Percentiles rank a stretch among this genome's conserved stretches.
These are phyloP conservation scores for Elaphurus davidianus DNA, from an alignment of 2,113 vertebrate genomes.

Conservation along the genomic window DNA sequence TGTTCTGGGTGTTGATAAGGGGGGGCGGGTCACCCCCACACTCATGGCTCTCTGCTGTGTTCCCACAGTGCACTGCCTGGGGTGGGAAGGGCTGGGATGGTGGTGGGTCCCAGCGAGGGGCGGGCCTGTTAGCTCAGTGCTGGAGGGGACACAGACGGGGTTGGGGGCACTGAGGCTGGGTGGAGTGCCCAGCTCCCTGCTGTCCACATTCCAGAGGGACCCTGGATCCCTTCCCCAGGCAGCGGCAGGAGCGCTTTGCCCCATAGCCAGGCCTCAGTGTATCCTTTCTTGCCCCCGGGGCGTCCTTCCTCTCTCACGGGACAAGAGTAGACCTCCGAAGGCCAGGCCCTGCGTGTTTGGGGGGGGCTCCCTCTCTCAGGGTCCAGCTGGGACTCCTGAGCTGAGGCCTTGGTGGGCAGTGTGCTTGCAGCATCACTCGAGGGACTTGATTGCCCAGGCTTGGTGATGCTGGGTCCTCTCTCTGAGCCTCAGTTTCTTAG, in stretches of 20 bases:
- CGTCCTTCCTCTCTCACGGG: background rate
- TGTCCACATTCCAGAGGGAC: background rate
- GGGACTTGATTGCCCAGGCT: background rate
- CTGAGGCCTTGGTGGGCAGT: background rate
- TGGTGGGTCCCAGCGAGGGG: background rate
- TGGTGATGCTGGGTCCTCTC: background rate
- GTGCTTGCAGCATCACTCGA: background rate
- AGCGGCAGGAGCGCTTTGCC: accelerated
- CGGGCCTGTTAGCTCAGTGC: background rate
- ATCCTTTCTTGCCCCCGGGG: background rate
- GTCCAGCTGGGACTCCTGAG: background rate
- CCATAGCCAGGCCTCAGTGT: background rate
- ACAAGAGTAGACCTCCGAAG: background rate
- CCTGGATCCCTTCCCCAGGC: background rate
- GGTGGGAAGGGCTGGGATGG: background rate
- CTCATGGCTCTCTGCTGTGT: background rate
- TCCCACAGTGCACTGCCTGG: background rate
- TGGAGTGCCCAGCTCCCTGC: background rate
- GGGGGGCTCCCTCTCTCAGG: background rate
- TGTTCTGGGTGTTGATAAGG: background rate
- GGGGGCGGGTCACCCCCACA: background rate
- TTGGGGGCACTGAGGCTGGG: too few species aligned
- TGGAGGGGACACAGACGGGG: background rate
- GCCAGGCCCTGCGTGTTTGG: conserved; percentile 42
- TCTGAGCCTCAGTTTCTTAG: background rate